A percentile compares a stretch with the other conserved stretches of the same genome.
phyloP scores from a whole-genome alignment of 2,797 vertebrate species.

The Sibirionetta formosa region DNA sequence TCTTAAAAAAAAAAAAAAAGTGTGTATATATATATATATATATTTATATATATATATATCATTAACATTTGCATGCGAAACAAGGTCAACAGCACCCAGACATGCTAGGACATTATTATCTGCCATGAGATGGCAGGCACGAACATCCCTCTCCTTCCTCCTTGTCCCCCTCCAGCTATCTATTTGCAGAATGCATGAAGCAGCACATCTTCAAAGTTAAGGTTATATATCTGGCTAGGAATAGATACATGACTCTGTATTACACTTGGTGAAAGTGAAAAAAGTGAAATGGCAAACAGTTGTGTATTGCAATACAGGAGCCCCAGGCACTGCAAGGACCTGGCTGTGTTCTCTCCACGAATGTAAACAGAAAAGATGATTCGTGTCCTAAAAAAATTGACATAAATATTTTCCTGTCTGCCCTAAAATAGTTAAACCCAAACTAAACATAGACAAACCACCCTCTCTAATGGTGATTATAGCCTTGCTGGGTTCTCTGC shows the following conservation, averaged over 20 bases:
- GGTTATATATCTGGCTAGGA: background rate
- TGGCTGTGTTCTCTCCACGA: background rate
- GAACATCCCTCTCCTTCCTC: background rate
- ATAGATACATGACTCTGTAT: background rate
- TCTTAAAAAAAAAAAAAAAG: too few species aligned
- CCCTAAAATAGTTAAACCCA: conserved; percentile 47
- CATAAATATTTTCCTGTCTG: conserved; percentile 37
- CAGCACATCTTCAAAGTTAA: background rate
- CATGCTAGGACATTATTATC: background rate
- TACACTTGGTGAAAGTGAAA: background rate
- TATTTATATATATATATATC: background rate
- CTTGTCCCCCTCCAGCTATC: background rate
- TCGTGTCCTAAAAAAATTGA: background rate
- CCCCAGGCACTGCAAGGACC: background rate
- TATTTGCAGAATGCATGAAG: background rate
- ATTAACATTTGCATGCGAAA: conserved; percentile 38
- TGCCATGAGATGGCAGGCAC: background rate
- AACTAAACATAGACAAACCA: conserved; percentile 10
- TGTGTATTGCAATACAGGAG: background rate
- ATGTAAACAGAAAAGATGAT: conserved; percentile 47
- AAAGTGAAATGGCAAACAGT: background rate
- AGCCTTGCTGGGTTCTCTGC: conserved; percentile 21
- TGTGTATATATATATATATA: too few species aligned
- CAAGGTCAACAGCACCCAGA: conserved; percentile 18
- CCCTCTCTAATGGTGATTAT: conserved; percentile 28